Percentiles rank a stretch among this genome's conserved stretches.
Evolutionary conservation across 2,113 vertebrate species (phyloP).

Genomic region (Lophotis ruficrista): DNA sequence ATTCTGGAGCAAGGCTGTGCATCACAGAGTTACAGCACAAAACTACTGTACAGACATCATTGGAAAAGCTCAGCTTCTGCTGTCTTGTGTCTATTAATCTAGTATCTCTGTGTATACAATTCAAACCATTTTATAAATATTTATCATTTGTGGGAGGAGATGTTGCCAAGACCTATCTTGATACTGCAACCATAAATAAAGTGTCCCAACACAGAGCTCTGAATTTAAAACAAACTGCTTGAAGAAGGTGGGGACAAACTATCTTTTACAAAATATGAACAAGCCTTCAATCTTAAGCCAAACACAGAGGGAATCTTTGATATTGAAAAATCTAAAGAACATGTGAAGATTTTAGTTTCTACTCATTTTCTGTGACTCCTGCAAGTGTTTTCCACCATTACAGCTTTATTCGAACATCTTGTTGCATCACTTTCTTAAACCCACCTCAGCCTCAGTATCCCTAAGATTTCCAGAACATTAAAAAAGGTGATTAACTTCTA

Average conservation of each 20-base stretch:
- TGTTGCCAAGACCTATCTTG: constrained; percentile 35
- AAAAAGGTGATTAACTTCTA: neutral
- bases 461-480: neutral
- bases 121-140: constrained; percentile 62
- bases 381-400: neutral
- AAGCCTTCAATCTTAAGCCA: neutral
- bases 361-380: neutral
- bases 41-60: neutral
- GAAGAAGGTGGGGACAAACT: neutral
- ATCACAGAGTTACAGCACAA: neutral
- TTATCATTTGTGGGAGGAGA: constrained; percentile 41
- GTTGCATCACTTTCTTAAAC: neutral
- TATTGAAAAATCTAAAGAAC: neutral
- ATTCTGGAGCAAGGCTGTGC: constrained; percentile 18
- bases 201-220: neutral
- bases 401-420: neutral
- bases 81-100: constrained; percentile 33
- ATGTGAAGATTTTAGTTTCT: neutral
- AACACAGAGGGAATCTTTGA: neutral
- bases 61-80: constrained; percentile 49
- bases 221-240: constrained; percentile 38
- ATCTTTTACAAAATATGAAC: neutral
- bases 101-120: constrained; percentile 29
- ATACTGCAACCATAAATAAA: constrained; percentile 18
- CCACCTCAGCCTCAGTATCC: neutral